Conservation (phyloP, 2,797 vertebrate species). For the Apodemus agrarius region DNA sequence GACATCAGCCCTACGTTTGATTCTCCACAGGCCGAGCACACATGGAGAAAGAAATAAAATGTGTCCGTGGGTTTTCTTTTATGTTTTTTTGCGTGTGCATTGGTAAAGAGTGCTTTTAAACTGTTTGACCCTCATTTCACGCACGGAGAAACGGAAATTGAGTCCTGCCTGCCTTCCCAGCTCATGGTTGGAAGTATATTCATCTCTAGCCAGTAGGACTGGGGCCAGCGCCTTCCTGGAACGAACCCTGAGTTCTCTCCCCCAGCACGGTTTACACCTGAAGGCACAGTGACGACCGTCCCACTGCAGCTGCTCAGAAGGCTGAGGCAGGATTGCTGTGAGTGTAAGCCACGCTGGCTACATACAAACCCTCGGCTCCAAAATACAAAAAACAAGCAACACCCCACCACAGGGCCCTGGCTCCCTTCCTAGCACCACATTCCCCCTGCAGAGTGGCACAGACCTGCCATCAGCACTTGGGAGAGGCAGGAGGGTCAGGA, state of each 20-base stretch:
- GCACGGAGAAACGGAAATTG: not conserved
- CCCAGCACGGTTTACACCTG: too few species aligned
- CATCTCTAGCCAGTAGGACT: not conserved
- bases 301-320: not conserved
- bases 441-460: too few species aligned
- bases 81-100: not conserved
- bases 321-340: not conserved
- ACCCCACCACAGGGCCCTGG: not conserved
- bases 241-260: not conserved
- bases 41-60: not conserved
- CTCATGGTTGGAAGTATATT: not conserved
- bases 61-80: not conserved
- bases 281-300: not conserved
- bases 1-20: conserved; percentile 63
- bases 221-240: not conserved
- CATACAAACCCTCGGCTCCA: not conserved
- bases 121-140: not conserved
- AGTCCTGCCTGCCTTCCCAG: not conserved
- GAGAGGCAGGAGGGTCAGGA: not conserved
- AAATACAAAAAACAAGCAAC: not conserved
- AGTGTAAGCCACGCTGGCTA: not conserved
- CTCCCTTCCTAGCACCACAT: not conserved
- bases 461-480: too few species aligned
- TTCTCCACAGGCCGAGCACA: not conserved
- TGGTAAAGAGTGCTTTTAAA: not conserved